Conservation (phyloP, 2,888 invertebrate genomes). For the Drosophila lutescens region DNA sequence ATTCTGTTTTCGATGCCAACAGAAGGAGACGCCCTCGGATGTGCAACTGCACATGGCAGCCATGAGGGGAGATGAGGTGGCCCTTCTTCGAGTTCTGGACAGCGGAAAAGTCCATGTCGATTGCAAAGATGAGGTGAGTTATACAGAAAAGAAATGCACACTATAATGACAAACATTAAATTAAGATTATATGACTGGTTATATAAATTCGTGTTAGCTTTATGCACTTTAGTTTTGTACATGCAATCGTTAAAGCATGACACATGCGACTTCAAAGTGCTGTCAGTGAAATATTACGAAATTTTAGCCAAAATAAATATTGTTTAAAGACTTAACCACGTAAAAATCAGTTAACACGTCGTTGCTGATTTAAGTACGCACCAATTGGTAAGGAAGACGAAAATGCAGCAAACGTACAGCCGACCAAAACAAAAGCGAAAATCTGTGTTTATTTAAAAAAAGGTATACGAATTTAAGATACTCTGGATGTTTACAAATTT, state of each 20-base stretch:
- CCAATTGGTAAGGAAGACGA: constrained; percentile 63
- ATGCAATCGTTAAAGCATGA: constrained; percentile 19
- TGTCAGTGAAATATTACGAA: constrained; percentile 33
- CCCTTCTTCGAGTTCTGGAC: constrained; percentile 92
- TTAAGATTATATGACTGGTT: neutral
- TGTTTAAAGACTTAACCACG: constrained; percentile 11
- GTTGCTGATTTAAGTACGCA: constrained; percentile 59
- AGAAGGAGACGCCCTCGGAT: constrained; percentile 97
- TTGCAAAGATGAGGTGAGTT: constrained; percentile 94
- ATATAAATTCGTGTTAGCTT: neutral
- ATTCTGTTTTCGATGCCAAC: constrained; percentile 71
- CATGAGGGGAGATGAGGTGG: constrained; percentile 91
- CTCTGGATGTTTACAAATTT: neutral
- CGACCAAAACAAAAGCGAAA: constrained; percentile 12
- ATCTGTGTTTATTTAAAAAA: neutral
- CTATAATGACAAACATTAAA: neutral
- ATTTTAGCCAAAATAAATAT: constrained; percentile 15
- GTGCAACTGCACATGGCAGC: constrained; percentile 96
- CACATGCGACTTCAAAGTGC: constrained; percentile 28
- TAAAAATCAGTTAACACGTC: constrained; percentile 58
- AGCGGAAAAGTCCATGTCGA: constrained; percentile 97
- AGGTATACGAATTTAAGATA: neutral
- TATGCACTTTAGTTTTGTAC: neutral
- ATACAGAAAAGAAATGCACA: neutral
- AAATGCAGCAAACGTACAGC: constrained; percentile 35